These are phyloP conservation scores for Aricia agestis DNA, from an alignment of 1,140 invertebrate genomes.

Conservation along the genomic window DNA sequence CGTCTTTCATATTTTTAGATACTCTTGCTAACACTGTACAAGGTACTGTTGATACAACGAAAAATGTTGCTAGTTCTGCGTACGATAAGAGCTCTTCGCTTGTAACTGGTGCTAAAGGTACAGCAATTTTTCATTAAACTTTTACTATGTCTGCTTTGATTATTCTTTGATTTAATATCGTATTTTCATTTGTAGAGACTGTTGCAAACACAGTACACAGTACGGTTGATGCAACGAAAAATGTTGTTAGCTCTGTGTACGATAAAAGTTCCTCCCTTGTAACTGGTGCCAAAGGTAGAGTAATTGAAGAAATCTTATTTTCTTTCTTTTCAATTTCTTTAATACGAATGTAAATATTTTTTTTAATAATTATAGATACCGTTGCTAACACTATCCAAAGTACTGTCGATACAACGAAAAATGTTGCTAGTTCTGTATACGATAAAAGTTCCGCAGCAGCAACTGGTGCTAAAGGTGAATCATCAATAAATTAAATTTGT, in stretches of 20 bases:
- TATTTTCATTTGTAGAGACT: slow-evolving; percentile 10
- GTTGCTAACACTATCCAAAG: slow-evolving; percentile 8
- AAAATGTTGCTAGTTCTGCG: slow-evolving; percentile 29
- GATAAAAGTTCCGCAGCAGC: slow-evolving; percentile 37
- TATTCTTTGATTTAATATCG: not conserved
- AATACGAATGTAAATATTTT: not conserved
- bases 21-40: slow-evolving; percentile 31
- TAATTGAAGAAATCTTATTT: not conserved
- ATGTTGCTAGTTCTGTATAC: slow-evolving; percentile 35
- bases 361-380: slow-evolving; percentile 6
- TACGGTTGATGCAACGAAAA: slow-evolving; percentile 42
- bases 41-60: slow-evolving; percentile 32
- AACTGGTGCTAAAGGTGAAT: slow-evolving; percentile 33
- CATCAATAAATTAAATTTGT: too few relatives aligned
- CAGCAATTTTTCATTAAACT: not conserved
- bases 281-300: slow-evolving; percentile 32
- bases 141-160: not conserved
- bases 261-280: slow-evolving; percentile 39
- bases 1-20: slow-evolving; percentile 30
- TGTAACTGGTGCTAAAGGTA: slow-evolving; percentile 34
- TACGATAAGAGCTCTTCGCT: slow-evolving; percentile 33
- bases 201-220: not conserved
- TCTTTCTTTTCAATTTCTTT: not conserved
- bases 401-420: slow-evolving; percentile 42
- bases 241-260: slow-evolving; percentile 35